phyloP scores from a whole-genome alignment of 2,113 vertebrate genomes.

The Elachura formosa region DNA sequence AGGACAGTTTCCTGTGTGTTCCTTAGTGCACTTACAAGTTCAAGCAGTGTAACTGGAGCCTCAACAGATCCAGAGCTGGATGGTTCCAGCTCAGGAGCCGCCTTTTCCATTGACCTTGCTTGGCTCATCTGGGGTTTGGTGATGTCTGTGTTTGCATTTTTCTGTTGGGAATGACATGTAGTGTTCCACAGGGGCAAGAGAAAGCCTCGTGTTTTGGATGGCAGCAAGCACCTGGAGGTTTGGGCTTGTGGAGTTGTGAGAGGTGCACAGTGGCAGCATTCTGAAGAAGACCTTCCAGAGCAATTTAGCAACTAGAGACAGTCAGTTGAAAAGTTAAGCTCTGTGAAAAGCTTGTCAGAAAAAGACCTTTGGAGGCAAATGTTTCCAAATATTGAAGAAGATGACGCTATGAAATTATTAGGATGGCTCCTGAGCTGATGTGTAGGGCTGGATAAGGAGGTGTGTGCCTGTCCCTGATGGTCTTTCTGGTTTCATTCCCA shows the following conservation, averaged over 20 bases:
- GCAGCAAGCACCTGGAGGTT: neutral
- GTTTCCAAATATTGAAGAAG: neutral
- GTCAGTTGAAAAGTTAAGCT: neutral
- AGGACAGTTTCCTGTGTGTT: neutral
- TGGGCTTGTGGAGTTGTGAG: neutral
- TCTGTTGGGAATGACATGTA: neutral
- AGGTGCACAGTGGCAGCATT: neutral
- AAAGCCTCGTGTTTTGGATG: neutral
- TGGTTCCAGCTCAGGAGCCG: fast-evolving
- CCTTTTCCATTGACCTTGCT: neutral
- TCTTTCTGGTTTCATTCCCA: neutral
- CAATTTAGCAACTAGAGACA: neutral
- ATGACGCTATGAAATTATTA: neutral
- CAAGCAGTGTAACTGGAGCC: neutral
- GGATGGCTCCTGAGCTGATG: neutral
- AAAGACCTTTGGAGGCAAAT: neutral
- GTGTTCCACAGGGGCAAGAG: neutral
- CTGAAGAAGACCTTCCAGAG: neutral
- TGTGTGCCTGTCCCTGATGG: neutral
- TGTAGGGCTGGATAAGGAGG: neutral
- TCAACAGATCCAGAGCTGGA: neutral
- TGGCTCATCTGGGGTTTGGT: neutral
- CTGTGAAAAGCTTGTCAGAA: neutral
- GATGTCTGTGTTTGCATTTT: neutral
- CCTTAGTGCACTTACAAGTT: neutral